Percentiles rank a stretch among this genome's conserved stretches.
Evolutionary conservation across 2,797 vertebrate species (phyloP).

Genomic region (Micromesistius poutassou): DNA sequence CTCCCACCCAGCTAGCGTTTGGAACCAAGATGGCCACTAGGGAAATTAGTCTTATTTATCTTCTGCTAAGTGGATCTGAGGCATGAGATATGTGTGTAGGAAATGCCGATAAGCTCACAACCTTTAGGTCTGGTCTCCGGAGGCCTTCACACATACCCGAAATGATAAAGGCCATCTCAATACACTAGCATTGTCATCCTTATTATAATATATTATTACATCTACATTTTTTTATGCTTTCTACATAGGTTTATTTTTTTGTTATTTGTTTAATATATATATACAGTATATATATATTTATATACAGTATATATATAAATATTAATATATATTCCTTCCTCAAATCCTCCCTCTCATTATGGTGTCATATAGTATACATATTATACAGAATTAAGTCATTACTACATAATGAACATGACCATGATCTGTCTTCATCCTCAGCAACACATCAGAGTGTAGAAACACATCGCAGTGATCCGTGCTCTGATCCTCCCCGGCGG

Average conservation of each 20-base stretch:
- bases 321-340: too few species aligned
- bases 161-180: too few species aligned
- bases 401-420: too few species aligned
- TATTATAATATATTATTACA: background rate
- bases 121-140: background rate
- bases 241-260: background rate
- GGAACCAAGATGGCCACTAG: background rate
- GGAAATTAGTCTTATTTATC: background rate
- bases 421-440: too few species aligned
- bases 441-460: background rate
- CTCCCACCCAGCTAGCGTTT: too few species aligned
- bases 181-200: background rate
- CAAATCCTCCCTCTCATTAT: too few species aligned
- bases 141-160: background rate
- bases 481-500: too few species aligned
- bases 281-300: too few species aligned
- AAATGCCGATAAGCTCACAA: background rate
- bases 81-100: background rate
- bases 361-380: background rate
- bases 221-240: background rate
- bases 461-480: background rate
- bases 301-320: background rate
- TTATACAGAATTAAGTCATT: too few species aligned
- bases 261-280: background rate
- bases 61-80: background rate